Evolutionary conservation across 2,113 vertebrate species (phyloP).

Genomic region (Melanostigma gelatinosum): DNA sequence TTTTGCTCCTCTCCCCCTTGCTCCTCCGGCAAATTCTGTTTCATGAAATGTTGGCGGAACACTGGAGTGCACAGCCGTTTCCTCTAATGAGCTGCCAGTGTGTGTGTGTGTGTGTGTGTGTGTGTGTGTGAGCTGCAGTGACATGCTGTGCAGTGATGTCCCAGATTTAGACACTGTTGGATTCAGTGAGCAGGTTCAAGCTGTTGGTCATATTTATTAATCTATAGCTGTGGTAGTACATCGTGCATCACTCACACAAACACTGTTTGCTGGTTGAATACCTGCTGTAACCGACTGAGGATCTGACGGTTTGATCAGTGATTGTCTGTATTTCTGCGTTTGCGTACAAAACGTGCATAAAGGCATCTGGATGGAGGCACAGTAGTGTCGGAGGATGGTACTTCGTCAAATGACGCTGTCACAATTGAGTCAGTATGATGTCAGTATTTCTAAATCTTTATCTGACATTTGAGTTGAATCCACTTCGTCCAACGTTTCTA

Average conservation of each 20-base stretch:
- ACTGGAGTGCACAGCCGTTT: constrained; percentile 47
- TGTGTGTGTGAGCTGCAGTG: constrained; percentile 26
- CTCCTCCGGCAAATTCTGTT: constrained; percentile 43
- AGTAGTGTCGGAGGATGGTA: no score
- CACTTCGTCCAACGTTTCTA: background rate
- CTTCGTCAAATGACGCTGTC: no score
- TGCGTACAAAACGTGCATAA: no score
- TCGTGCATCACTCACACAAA: background rate
- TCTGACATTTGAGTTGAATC: background rate
- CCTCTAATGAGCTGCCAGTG: constrained; percentile 70
- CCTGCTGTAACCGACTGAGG: background rate
- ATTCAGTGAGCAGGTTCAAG: constrained; percentile 45
- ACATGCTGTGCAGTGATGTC: constrained; percentile 55
- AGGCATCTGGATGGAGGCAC: no score
- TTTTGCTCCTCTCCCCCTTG: background rate
- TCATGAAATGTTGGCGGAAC: constrained; percentile 61
- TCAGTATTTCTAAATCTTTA: background rate
- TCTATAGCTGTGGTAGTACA: constrained; percentile 9
- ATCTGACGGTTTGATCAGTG: background rate
- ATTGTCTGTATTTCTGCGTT: background rate
- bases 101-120: constrained; percentile 27
- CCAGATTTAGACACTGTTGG: constrained; percentile 61
- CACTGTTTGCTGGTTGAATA: background rate
- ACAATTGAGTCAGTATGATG: background rate
- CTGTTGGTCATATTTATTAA: constrained; percentile 19